These are phyloP conservation scores for Clistopyga incitator DNA, from an alignment of 2,888 invertebrate genomes.

Conservation along the genomic window DNA sequence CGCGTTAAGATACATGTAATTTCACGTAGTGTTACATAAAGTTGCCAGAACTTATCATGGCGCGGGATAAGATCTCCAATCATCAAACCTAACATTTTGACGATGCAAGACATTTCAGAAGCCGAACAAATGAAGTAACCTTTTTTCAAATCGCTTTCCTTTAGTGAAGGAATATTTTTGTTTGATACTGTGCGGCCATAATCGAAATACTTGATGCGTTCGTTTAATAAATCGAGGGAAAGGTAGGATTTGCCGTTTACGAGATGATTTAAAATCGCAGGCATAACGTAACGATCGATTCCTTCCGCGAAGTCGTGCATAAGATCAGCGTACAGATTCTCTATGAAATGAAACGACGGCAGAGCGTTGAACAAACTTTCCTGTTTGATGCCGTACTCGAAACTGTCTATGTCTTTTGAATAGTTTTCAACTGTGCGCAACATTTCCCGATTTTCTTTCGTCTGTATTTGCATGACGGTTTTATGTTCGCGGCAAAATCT, in stretches of 20 bases:
- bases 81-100: slow-evolving; percentile 14
- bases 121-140: slow-evolving; percentile 36
- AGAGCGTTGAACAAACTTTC: slow-evolving; percentile 44
- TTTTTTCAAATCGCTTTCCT: slow-evolving; percentile 4
- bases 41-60: slow-evolving; percentile 11
- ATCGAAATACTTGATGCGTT: slow-evolving; percentile 49
- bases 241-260: slow-evolving; percentile 34
- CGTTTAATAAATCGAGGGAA: slow-evolving; percentile 41
- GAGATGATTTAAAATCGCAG: slow-evolving; percentile 35
- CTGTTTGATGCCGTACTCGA: slow-evolving; percentile 36
- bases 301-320: slow-evolving; percentile 64
- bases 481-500: slow-evolving; percentile 55
- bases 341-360: slow-evolving; percentile 10
- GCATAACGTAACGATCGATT: slow-evolving; percentile 44
- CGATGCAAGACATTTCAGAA: slow-evolving; percentile 33
- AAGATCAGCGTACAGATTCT: slow-evolving; percentile 37
- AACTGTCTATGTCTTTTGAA: slow-evolving; percentile 17
- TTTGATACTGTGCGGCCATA: slow-evolving; percentile 31
- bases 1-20: slow-evolving; percentile 27
- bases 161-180: slow-evolving; percentile 15
- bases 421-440: slow-evolving; percentile 51
- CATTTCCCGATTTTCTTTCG: slow-evolving; percentile 32
- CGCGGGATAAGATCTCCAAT: slow-evolving; percentile 39
- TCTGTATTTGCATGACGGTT: slow-evolving; percentile 33
- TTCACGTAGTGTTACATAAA: slow-evolving; percentile 34